These are phyloP conservation scores for Phyllotreta striolata DNA, from an alignment of 2,888 invertebrate species.

Conservation along the genomic window DNA sequence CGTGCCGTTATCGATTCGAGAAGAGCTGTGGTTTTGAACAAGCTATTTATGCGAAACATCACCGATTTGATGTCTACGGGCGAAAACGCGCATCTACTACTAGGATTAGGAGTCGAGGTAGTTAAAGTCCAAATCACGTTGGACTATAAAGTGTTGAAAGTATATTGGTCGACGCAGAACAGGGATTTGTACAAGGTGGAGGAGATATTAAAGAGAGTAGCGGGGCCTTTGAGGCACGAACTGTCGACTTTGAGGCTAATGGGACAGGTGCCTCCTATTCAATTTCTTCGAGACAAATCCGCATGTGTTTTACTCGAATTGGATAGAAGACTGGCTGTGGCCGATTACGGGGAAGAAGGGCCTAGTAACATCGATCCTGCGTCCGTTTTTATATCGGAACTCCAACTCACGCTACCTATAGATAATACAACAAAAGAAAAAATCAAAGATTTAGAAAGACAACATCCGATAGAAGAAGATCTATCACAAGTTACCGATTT, in stretches of 20 bases:
- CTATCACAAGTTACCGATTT: conserved; percentile 59
- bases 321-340: conserved; percentile 66
- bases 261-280: conserved; percentile 77
- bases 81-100: conserved; percentile 67
- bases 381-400: conserved; percentile 53
- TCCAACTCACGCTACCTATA: conserved; percentile 62
- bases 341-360: conserved; percentile 76
- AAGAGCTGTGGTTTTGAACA: conserved; percentile 75
- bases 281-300: conserved; percentile 72
- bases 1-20: conserved; percentile 63
- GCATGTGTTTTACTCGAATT: conserved; percentile 62
- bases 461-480: conserved; percentile 43
- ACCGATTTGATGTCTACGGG: conserved; percentile 82
- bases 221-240: conserved; percentile 73
- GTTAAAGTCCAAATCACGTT: conserved; percentile 73
- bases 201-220: conserved; percentile 64
- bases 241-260: conserved; percentile 76
- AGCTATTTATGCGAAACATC: conserved; percentile 82
- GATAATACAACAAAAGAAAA: conserved; percentile 61
- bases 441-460: conserved; percentile 48
- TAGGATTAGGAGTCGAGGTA: conserved; percentile 76
- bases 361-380: conserved; percentile 59
- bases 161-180: conserved; percentile 74
- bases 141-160: conserved; percentile 73
- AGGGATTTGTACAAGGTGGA: conserved; percentile 65